A percentile compares a stretch with the other conserved stretches of the same genome.
Conservation (phyloP, 2,797 vertebrate genomes). For the Numenius phaeopus region DNA sequence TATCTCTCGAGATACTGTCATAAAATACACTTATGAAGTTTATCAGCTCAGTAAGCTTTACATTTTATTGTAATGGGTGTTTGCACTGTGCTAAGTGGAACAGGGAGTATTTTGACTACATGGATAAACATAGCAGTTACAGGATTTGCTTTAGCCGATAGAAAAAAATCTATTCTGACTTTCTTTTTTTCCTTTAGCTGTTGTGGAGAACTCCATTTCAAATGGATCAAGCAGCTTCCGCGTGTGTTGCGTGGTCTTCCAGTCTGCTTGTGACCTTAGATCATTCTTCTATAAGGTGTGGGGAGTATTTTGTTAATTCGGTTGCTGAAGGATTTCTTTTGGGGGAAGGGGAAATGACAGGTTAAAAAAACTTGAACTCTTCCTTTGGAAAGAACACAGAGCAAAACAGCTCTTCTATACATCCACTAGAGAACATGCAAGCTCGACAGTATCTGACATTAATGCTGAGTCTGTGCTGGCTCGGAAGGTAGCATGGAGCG, state of each 20-base stretch:
- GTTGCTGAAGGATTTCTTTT: not conserved
- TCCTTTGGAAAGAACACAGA: not conserved
- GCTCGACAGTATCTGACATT: not conserved
- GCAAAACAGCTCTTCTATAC: not conserved
- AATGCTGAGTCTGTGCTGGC: constrained; percentile 15
- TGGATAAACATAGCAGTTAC: constrained; percentile 61
- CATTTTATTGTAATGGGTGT: constrained; percentile 42
- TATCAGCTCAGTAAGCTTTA: constrained; percentile 47
- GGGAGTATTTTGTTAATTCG: not conserved
- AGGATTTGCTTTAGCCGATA: constrained; percentile 39
- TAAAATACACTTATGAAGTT: constrained; percentile 58
- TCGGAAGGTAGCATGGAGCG: not conserved
- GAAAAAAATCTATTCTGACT: not conserved
- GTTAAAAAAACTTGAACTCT: not conserved
- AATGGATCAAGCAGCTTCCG: not conserved
- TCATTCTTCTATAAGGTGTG: not conserved
- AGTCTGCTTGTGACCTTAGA: not conserved
- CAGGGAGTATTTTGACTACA: constrained; percentile 59
- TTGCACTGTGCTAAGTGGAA: constrained; percentile 58
- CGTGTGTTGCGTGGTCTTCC: not conserved
- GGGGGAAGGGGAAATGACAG: not conserved
- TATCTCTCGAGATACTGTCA: constrained; percentile 56
- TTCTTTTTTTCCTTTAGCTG: not conserved
- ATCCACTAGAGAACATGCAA: not conserved
- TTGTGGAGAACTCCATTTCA: not conserved